Base-by-base conservation (phyloP, 2,888 invertebrate genomes). In the Tholera decimalis region DNA sequence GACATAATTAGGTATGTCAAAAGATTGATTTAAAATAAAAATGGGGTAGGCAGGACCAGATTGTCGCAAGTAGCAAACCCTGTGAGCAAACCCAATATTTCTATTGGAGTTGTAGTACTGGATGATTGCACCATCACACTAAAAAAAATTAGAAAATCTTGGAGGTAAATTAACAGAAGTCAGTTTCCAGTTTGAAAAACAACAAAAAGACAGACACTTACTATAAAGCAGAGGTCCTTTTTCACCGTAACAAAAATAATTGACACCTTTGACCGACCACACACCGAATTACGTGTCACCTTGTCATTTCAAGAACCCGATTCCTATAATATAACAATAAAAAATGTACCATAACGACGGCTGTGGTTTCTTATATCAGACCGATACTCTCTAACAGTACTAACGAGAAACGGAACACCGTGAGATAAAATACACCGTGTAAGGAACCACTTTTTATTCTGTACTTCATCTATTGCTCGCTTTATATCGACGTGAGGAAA, bases 331-430 rank as follows among this genome's bases (percentile, higher is more conserved):
- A 68, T 66, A 41, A 65, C 65, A 57, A 73, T 76, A 77, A 79
- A 79, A 79, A 75, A 73, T 71, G 44, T 62, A 65, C 58, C 54
- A 49, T 47, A 37, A 76, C 64, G 67, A 59, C 68, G 65, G 43
- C 54, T 55, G 56, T 59, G 61, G 82, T 76, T 72, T 76, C 79
- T 73, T 77, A 67, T 83, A 69, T 65, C 80, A 67, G 33, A 64
- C 62, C 53, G 60, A 64, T 53, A 67, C 61, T 66, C 67, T 62
- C 59, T 78, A 82, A 76, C 73, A 61, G 75, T 73, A 65, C 50
- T 77, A 76, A 80, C 70, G 53, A 80, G 83, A 80, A 83, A 83
- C 64, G 73, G 74, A 82, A 82, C 68, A 65, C 68, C 82, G 74
- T 83, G 83, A 66, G 81, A 82, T 53, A 63, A 53, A 54, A 39